phyloP scores from a whole-genome alignment of 2,888 invertebrate genomes.

The Lasioglossum pauxillum region DNA sequence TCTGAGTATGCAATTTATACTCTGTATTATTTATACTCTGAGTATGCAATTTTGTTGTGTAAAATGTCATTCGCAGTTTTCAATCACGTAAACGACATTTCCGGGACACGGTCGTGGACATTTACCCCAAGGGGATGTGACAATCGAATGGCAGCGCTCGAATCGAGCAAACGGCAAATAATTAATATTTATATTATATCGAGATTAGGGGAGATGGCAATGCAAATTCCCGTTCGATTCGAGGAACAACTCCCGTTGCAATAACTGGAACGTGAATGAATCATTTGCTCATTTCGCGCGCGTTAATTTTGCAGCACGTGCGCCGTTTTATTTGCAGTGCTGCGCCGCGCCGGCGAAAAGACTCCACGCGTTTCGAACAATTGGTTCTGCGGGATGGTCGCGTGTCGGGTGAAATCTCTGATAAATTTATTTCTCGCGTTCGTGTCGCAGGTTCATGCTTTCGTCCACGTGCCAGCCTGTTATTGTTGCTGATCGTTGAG shows the following conservation, averaged over 20 bases:
- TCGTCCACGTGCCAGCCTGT: neutral
- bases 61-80: neutral
- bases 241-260: neutral
- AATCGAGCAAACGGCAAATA: neutral
- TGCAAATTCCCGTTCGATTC: neutral
- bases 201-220: neutral
- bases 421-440: slow-evolving; percentile 7
- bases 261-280: neutral
- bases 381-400: neutral
- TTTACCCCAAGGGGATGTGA: neutral
- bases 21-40: neutral
- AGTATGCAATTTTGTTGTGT: neutral
- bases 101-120: neutral
- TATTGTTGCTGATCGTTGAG: neutral
- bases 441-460: neutral
- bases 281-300: neutral
- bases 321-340: slow-evolving; percentile 11
- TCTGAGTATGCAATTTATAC: neutral
- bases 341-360: neutral
- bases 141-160: neutral
- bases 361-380: slow-evolving; percentile 17
- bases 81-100: neutral
- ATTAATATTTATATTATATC: neutral
- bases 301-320: slow-evolving; percentile 20
- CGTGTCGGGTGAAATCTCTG: slow-evolving; percentile 17